A percentile compares a stretch with the other conserved stretches of the same genome.
Conservation (phyloP, 1,140 invertebrate genomes). For the Lordiphosa stackelbergi region DNA sequence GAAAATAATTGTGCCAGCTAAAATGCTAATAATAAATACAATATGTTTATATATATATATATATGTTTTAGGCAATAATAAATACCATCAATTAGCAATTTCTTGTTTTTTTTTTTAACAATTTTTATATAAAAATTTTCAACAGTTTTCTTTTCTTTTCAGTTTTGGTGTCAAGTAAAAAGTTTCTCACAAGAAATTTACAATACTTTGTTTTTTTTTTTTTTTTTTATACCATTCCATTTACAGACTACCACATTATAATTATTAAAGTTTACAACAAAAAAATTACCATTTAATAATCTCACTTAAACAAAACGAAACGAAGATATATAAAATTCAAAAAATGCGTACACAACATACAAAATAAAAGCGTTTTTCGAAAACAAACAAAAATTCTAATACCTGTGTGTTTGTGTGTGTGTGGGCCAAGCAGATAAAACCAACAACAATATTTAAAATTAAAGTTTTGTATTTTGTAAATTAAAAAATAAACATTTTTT, state of each 20-base stretch:
- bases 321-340: constrained; percentile 34
- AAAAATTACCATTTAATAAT: constrained; percentile 63
- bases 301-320: constrained; percentile 63
- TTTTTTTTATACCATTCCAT: constrained; percentile 34
- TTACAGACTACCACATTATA: constrained; percentile 46
- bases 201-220: constrained; percentile 57
- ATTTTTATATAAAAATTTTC: constrained; percentile 74
- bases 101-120: constrained; percentile 51
- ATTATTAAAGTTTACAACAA: constrained; percentile 63
- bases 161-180: constrained; percentile 73
- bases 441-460: constrained; percentile 34
- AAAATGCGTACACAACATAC: constrained; percentile 49
- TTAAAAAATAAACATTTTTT: constrained; percentile 72
- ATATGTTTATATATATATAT: constrained; percentile 21
- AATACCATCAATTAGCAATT: constrained; percentile 71
- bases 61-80: constrained; percentile 54
- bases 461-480: constrained; percentile 28
- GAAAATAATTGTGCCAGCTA: constrained; percentile 45
- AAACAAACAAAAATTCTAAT: constrained; percentile 64
- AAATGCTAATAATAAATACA: constrained; percentile 71
- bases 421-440: constrained; percentile 25
- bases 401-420: constrained; percentile 32
- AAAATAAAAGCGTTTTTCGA: constrained; percentile 48
- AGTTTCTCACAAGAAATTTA: constrained; percentile 69
- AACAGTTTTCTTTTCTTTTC: constrained; percentile 55